Evolutionary conservation across 2,888 invertebrate genomes (phyloP), one percentile per base, ranked within the genome.

Genomic region (Sussaba pulchella): DNA sequence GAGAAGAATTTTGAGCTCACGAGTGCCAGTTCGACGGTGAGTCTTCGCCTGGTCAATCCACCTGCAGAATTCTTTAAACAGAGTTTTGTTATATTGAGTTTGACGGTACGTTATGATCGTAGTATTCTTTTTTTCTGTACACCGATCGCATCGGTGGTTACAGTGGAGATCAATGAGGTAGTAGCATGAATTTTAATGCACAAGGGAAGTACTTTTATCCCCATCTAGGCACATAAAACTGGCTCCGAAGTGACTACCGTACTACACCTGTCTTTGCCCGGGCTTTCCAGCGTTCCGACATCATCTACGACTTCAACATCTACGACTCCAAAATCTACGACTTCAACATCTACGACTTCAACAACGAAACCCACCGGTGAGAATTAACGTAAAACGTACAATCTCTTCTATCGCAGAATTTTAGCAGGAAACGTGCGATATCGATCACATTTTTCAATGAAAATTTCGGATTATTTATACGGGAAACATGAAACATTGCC

Each of bases 231-330:
- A 54, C 54, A 9, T 41, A 83, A 80, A 74, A 19, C 71, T 12
- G 78, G 71, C 26, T 70, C 57, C 10, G 39, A 69, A 31, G 71
- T 52, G 6, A 66, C 67, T 1, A 83, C 84, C 14, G 64, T 84
- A 21, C 59, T 85, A 31, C 83, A 82, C 39, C 66, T 85, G 39
- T 64, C 72, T 31, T 63, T 85, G 45, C 83, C 85, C 17, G 82
- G 80, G 45, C 43, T 64, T 39, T 39, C 9, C 2, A 1, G 14
- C 9, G 12, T 36, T 1, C 31, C 57, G 10, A 14, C 0, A 17
- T 2, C 57, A 2, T 43, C 43, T 5, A 31, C 31, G 2, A 6
- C 2, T 43, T 43, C 43, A 3, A 8, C 43, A 43, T 43, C 43
- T n/a, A 10, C 12, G 43, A 2, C n/a, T 43, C 10, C 43, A 81